These are phyloP conservation scores for Chionis minor DNA, from an alignment of 2,113 vertebrate species.

Conservation along the genomic window DNA sequence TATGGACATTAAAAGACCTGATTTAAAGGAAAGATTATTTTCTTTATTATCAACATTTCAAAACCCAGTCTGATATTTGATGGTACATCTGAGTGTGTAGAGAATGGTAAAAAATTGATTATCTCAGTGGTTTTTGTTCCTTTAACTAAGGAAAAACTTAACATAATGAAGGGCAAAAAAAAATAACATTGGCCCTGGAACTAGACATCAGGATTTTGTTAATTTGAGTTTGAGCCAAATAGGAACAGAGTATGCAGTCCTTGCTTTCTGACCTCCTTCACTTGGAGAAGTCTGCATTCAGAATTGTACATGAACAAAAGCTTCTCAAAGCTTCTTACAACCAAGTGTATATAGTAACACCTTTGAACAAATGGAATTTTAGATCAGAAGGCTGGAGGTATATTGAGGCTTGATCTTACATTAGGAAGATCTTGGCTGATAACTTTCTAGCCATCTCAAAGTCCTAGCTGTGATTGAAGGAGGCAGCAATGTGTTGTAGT, in stretches of 20 bases:
- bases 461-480: background rate
- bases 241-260: background rate
- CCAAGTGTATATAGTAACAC: background rate
- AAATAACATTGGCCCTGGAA: background rate
- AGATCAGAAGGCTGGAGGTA: background rate
- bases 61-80: background rate
- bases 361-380: background rate
- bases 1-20: background rate
- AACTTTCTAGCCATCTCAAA: background rate
- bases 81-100: background rate
- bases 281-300: background rate
- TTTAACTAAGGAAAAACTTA: background rate
- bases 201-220: background rate
- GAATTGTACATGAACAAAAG: background rate
- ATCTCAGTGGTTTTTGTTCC: background rate
- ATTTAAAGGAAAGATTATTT: background rate
- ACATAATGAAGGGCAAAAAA: background rate
- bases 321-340: background rate
- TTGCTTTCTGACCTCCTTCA: background rate
- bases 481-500: background rate
- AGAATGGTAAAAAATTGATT: background rate
- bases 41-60: background rate
- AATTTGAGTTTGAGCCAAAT: background rate
- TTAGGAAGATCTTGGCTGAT: background rate
- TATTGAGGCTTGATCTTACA: background rate